These are phyloP conservation scores for Phalacrocorax carbo DNA, from an alignment of 2,113 vertebrate genomes.

Conservation along the genomic window DNA sequence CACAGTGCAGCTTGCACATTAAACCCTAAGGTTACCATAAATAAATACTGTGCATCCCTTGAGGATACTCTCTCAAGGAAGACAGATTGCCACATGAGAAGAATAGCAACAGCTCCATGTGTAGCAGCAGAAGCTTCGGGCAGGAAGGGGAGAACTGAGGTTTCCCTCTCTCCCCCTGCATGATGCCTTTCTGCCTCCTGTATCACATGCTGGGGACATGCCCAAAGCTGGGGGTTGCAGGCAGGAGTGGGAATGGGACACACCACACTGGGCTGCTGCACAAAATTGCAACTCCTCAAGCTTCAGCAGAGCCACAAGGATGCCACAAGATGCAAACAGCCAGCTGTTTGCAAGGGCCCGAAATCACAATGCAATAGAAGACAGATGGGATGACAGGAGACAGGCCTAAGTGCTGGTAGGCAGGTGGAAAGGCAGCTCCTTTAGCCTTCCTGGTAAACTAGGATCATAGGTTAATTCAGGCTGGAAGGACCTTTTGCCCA, in stretches of 20 bases:
- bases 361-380: not conserved
- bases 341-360: not conserved
- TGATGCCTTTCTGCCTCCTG: not conserved
- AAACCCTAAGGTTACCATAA: not conserved
- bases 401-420: not conserved
- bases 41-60: not conserved
- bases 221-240: fast-evolving
- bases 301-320: not conserved
- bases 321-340: not conserved
- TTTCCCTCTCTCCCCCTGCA: not conserved
- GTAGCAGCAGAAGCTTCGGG: not conserved
- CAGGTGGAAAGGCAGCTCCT: not conserved
- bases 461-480: not conserved
- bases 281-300: not conserved
- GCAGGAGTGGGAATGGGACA: not conserved
- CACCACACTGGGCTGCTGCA: not conserved
- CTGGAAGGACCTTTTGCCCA: not conserved
- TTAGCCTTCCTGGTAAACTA: not conserved
- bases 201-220: fast-evolving
- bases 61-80: not conserved
- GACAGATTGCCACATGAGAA: not conserved
- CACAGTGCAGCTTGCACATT: not conserved
- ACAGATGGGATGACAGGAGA: not conserved
- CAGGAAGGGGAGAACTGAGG: not conserved
- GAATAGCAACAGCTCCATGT: not conserved